phyloP scores from a whole-genome alignment of 1,140 invertebrate species.

The Chrysoperla carnea region DNA sequence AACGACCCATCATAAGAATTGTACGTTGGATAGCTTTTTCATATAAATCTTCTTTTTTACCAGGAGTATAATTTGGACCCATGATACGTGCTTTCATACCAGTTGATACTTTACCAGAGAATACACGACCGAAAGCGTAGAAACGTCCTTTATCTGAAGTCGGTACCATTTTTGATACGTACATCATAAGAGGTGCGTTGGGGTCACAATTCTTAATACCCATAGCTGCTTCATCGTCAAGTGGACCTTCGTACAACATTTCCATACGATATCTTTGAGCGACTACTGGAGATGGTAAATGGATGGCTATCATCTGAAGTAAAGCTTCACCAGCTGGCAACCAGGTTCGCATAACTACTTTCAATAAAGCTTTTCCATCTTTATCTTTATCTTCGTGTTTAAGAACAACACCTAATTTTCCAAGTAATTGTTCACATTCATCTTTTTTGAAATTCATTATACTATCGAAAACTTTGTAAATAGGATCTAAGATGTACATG shows the following conservation, averaged over 20 bases:
- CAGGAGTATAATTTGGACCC: slow-evolving; percentile 94
- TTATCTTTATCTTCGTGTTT: slow-evolving; percentile 92
- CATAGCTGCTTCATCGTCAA: slow-evolving; percentile 89
- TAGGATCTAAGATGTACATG: slow-evolving; percentile 97
- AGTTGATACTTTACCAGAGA: slow-evolving; percentile 88
- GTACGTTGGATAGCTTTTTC: slow-evolving; percentile 99
- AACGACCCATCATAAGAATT: slow-evolving; percentile 99
- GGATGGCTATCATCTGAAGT: slow-evolving; percentile 99
- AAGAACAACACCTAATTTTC: slow-evolving; percentile 83
- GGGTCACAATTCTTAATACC: slow-evolving; percentile 88
- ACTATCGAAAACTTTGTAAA: slow-evolving; percentile 95
- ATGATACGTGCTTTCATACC: slow-evolving; percentile 95
- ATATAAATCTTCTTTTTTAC: slow-evolving; percentile 98
- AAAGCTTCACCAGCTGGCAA: slow-evolving; percentile 97
- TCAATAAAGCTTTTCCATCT: slow-evolving; percentile 79
- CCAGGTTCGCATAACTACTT: slow-evolving; percentile 98
- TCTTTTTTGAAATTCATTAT: slow-evolving; percentile 99
- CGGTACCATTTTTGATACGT: slow-evolving; percentile 99
- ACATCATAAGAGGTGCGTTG: slow-evolving; percentile 98
- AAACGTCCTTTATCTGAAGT: slow-evolving; percentile 99
- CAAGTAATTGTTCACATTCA: slow-evolving; percentile 67
- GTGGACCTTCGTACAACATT: slow-evolving; percentile 96
- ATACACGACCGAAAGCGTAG: slow-evolving; percentile 99
- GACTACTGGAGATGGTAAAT: slow-evolving; percentile 95
- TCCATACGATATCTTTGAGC: slow-evolving; percentile 99